Evolutionary conservation across 2,797 vertebrate species (phyloP), one percentile per base, ranked within the genome.

Genomic region (Karalla daura): DNA sequence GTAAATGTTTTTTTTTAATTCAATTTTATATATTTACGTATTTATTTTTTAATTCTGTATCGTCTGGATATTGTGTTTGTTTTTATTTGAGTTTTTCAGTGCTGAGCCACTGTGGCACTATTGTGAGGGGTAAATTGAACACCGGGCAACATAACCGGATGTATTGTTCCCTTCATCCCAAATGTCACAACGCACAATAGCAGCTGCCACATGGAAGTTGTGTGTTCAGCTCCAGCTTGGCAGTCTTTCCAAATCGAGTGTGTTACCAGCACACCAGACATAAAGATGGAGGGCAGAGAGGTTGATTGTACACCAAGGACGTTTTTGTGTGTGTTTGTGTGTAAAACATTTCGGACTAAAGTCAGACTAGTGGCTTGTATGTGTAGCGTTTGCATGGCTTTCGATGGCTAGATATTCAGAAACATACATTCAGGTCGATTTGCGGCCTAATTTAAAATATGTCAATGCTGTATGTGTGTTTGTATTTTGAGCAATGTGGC

Each of bases 151-250:
- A 36, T 25, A 35, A 41, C 14, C 21, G 12, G 24, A 60, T 50
- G 9, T 47, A 36, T 66, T 43, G 37, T 40, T 50, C 13, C 30
- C 54, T 50, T 58, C 13, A 35, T 30, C 3, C 28, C 17, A 52
- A 70, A 71, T 70, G 23, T 55, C 35, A 59, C 24, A 46, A 25
- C 49, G 25, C 50, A 40, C 23, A 44, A 39, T 7, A 43, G 10
- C 18, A 43, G 17, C 11, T 35, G 36, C n/a, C n/a, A n/a, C 13
- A 7, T 4, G 3, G 18, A 12, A 11, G 0, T 2, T 35, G 5
- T 51, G 33, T 14, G n/a, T 61, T 56, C 41, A 13, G 12, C 23
- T 13, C 5, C 24, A 37, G 0, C 36, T 51, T 41, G 14, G 5
- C 20, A n/a, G n/a, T n/a, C n/a, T n/a, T n/a, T n/a, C n/a, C 7